Conservation (phyloP, 2,797 vertebrate species). For the Eutrigla gurnardus region DNA sequence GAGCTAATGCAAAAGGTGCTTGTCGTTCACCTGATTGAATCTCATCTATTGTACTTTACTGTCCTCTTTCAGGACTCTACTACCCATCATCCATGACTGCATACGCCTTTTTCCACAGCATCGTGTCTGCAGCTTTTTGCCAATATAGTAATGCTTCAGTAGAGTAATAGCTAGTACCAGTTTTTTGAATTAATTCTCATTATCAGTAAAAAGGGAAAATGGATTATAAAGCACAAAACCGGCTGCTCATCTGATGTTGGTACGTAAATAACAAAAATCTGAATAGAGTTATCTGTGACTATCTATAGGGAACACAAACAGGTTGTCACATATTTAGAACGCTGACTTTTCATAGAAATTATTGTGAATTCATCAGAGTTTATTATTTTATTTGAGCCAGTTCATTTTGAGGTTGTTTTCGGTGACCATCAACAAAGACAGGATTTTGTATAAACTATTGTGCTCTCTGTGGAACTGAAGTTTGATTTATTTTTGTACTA, state of each 20-base stretch:
- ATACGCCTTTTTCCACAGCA: conserved; percentile 93
- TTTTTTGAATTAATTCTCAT: conserved; percentile 94
- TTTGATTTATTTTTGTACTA: conserved; percentile 99
- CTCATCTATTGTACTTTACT: conserved; percentile 91
- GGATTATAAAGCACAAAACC: conserved; percentile 98
- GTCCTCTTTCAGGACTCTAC: conserved; percentile 87
- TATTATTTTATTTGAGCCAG: conserved; percentile 94
- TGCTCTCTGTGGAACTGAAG: conserved; percentile 99
- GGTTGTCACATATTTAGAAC: conserved; percentile 96
- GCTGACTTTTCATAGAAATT: conserved; percentile 98
- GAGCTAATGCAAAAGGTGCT: conserved; percentile 95
- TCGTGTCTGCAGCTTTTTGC: conserved; percentile 98
- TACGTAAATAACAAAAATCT: conserved; percentile 93
- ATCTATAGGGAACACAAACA: conserved; percentile 92
- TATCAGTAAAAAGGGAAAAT: conserved; percentile 94
- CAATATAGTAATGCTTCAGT: conserved; percentile 99
- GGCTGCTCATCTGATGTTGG: conserved; percentile 96
- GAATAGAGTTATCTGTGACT: conserved; percentile 95
- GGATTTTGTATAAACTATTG: conserved; percentile 99
- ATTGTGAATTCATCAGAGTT: conserved; percentile 99
- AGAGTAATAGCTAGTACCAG: conserved; percentile 98
- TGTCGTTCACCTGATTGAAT: conserved; percentile 87
- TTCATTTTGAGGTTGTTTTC: conserved; percentile 97
- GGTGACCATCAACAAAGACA: conserved; percentile 98
- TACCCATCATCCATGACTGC: conserved; percentile 89